A percentile compares a stretch with the other conserved stretches of the same genome.
These are phyloP conservation scores for Takifugu flavidus DNA, from an alignment of 2,113 vertebrate species.

Conservation along the genomic window DNA sequence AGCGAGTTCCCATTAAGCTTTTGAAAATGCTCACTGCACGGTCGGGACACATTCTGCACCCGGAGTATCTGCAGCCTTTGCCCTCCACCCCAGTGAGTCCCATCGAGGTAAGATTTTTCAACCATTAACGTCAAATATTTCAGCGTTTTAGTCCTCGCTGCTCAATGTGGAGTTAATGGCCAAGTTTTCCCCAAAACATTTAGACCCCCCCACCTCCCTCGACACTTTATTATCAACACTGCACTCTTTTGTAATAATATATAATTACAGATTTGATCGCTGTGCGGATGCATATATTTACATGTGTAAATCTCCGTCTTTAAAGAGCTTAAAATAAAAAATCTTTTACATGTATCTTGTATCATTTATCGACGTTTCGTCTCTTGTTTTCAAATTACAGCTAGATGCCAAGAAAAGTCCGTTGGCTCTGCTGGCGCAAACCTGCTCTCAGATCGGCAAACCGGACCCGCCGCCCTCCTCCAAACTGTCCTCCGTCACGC, in stretches of 20 bases:
- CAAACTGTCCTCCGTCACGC: conserved; percentile 89
- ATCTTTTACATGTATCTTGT: neutral
- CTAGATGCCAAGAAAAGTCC: conserved; percentile 99
- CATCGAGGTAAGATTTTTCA: conserved; percentile 87
- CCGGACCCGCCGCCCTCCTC: conserved; percentile 96
- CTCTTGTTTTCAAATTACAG: conserved; percentile 68
- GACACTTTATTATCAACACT: too few species aligned
- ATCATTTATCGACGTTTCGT: conserved; percentile 22
- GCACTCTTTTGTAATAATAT: neutral
- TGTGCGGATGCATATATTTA: neutral
- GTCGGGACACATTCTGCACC: conserved; percentile 98
- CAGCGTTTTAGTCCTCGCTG: neutral
- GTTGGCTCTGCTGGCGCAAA: conserved; percentile 94
- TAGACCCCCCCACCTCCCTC: too few species aligned
- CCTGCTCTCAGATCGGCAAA: conserved; percentile 98
- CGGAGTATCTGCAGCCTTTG: conserved; percentile 96
- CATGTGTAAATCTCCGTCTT: neutral
- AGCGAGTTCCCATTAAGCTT: conserved; percentile 95
- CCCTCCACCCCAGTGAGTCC: conserved; percentile 96
- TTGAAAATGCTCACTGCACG: conserved; percentile 98
- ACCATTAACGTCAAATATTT: neutral
- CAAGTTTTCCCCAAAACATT: neutral
- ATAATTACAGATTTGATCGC: neutral
- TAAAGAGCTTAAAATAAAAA: neutral
- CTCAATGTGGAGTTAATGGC: neutral